phyloP scores from a whole-genome alignment of 2,888 invertebrate genomes.

The Mimas tiliae region DNA sequence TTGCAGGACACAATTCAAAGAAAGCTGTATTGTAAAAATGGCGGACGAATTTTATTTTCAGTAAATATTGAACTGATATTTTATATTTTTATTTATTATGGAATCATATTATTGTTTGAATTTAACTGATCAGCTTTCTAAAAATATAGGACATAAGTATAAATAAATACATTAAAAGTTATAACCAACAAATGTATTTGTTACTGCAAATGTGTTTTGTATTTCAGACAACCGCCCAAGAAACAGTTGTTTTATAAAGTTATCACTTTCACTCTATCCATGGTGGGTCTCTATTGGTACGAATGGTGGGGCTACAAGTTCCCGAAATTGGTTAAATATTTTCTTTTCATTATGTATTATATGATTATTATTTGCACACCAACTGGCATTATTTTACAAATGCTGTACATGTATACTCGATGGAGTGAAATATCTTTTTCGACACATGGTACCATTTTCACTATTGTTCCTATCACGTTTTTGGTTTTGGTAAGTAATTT shows the following conservation, averaged over 20 bases:
- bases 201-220: not conserved
- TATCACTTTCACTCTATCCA: slow-evolving; percentile 2
- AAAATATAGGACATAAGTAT: not conserved
- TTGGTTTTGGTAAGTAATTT: slow-evolving; percentile 15
- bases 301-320: slow-evolving; percentile 23
- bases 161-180: not conserved
- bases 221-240: slow-evolving; percentile 23
- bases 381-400: not conserved
- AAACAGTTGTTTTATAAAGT: slow-evolving; percentile 23
- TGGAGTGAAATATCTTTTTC: slow-evolving; percentile 5
- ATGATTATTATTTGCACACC: not conserved
- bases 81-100: not conserved
- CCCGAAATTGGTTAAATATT: not conserved
- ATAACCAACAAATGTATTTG: not conserved
- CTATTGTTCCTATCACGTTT: not conserved
- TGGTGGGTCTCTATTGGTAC: slow-evolving; percentile 11
- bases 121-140: too few species aligned
- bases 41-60: not conserved
- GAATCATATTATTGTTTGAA: not conserved
- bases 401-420: not conserved
- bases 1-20: not conserved
- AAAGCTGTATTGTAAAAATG: not conserved
- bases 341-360: slow-evolving; percentile 3
- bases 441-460: slow-evolving; percentile 10
- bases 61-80: slow-evolving; percentile 4